These are phyloP conservation scores for Myotis planiceps DNA, from an alignment of 2,797 vertebrate genomes.

Conservation along the genomic window DNA sequence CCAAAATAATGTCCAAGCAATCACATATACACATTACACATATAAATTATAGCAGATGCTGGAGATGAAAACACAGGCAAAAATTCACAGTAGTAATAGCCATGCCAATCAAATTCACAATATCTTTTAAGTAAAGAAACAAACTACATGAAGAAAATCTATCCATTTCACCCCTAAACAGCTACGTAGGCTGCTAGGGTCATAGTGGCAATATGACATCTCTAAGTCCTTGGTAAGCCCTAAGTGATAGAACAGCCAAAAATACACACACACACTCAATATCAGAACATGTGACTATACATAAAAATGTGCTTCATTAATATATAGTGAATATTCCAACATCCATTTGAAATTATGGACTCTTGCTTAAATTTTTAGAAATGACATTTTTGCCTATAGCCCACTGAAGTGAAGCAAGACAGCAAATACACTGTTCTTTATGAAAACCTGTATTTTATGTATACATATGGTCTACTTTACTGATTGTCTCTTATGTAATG, in stretches of 20 bases:
- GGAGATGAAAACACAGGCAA: neutral
- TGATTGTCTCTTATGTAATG: neutral
- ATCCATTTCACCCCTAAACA: neutral
- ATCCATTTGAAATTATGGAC: neutral
- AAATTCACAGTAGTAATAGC: neutral
- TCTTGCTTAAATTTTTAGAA: neutral
- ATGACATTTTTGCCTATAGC: neutral
- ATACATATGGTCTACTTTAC: neutral
- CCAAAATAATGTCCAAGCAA: neutral
- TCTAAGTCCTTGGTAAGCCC: neutral
- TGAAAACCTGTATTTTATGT: neutral
- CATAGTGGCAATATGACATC: neutral
- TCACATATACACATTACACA: neutral
- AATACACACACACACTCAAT: neutral
- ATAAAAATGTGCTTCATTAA: neutral
- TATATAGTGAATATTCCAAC: neutral
- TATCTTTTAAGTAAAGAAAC: conserved; percentile 2
- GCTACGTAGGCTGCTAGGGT: neutral
- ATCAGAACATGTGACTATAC: neutral
- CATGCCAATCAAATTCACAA: neutral
- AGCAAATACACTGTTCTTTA: neutral
- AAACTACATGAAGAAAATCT: neutral
- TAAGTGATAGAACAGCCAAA: neutral
- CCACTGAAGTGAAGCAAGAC: neutral
- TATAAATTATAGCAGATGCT: neutral